Evolutionary conservation across 2,888 invertebrate genomes (phyloP).

Genomic region (Diploptera punctata): DNA sequence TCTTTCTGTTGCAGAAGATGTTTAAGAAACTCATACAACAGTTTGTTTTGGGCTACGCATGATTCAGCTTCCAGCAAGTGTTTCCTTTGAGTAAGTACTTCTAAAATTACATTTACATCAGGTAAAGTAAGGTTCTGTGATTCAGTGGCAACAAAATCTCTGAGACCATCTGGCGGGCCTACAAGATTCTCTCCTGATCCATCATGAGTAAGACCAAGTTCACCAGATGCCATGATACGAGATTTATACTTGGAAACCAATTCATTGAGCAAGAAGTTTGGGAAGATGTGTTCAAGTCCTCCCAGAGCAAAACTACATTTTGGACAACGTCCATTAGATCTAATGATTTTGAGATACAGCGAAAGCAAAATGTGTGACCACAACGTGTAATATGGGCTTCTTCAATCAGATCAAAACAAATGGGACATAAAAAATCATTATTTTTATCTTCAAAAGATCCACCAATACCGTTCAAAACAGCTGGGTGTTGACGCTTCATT

Average conservation of each 20-base stretch:
- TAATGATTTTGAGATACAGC: constrained; percentile 75
- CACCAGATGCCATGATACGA: constrained; percentile 58
- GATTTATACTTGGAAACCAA: constrained; percentile 75
- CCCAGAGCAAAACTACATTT: constrained; percentile 79
- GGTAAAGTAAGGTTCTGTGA: constrained; percentile 75
- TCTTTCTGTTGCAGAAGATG: constrained; percentile 77
- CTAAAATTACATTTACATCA: constrained; percentile 83
- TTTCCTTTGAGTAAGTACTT: constrained; percentile 79
- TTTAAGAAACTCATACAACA: constrained; percentile 84
- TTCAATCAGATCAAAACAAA: constrained; percentile 87
- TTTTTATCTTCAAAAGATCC: constrained; percentile 72
- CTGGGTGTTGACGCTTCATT: constrained; percentile 52
- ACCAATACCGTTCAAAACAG: constrained; percentile 66
- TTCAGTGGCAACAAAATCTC: constrained; percentile 71
- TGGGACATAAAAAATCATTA: constrained; percentile 73
- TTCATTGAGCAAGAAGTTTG: constrained; percentile 86
- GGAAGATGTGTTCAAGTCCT: constrained; percentile 77
- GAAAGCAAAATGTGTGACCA: constrained; percentile 90
- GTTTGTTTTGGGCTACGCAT: constrained; percentile 77
- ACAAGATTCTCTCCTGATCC: constrained; percentile 52
- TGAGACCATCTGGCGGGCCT: constrained; percentile 58
- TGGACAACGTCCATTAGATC: constrained; percentile 75
- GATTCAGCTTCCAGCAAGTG: constrained; percentile 82
- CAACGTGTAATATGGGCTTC: constrained; percentile 92
- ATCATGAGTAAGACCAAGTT: constrained; percentile 51